These are phyloP conservation scores for Kryphioiulus occultus DNA, from an alignment of 2,888 invertebrate species.

Conservation along the genomic window DNA sequence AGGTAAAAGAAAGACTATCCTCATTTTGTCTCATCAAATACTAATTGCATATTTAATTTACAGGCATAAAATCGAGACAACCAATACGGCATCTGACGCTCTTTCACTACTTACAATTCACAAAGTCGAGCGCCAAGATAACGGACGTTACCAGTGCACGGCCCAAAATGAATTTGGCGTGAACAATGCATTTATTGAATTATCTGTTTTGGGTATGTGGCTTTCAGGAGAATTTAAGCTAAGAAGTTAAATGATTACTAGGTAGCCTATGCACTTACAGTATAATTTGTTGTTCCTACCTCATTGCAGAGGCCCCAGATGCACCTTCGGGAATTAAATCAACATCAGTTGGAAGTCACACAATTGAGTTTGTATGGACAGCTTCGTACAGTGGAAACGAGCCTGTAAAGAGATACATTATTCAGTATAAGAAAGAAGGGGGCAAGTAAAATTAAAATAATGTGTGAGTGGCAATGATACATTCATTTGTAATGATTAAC, in stretches of 20 bases:
- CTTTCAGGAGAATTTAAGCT: too few species aligned
- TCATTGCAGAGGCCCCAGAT: constrained; percentile 60
- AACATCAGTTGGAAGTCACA: constrained; percentile 57
- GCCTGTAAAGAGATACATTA: constrained; percentile 58
- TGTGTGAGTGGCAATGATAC: too few species aligned
- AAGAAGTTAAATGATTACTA: too few species aligned
- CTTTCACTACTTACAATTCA: constrained; percentile 47
- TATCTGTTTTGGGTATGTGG: constrained; percentile 86
- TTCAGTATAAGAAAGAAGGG: constrained; percentile 58
- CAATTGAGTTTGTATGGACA: constrained; percentile 59
- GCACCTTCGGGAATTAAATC: constrained; percentile 58
- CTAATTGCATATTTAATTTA: too few species aligned
- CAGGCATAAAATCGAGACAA: constrained; percentile 48
- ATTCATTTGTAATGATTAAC: too few species aligned
- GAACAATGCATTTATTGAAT: constrained; percentile 63
- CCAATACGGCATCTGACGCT: constrained; percentile 48
- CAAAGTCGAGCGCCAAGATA: constrained; percentile 72
- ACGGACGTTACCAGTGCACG: constrained; percentile 80
- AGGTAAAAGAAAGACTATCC: neutral
- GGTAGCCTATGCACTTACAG: too few species aligned
- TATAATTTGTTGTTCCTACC: too few species aligned
- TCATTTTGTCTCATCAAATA: neutral
- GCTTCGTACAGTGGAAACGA: constrained; percentile 61
- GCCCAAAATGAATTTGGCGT: constrained; percentile 80
- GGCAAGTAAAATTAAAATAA: neutral